Evolutionary conservation across 2,113 vertebrate species (phyloP).

Genomic region (Blennius ocellaris): DNA sequence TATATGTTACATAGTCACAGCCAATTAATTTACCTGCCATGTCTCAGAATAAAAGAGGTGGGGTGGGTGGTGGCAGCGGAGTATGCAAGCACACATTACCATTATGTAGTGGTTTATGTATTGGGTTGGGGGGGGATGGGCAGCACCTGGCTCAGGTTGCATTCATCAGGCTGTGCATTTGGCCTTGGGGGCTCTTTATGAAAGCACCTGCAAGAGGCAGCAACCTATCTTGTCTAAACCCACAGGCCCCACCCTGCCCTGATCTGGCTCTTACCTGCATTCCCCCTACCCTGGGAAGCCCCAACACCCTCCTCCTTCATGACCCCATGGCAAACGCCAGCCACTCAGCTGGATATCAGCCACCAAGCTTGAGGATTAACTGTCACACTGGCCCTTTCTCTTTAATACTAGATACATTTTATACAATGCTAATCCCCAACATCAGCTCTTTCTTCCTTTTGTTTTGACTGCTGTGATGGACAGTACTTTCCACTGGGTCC

Average conservation of each 20-base stretch:
- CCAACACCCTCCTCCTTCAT: slow-evolving; percentile 28
- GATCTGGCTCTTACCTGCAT: slow-evolving; percentile 53
- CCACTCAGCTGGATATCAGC: slow-evolving; percentile 71
- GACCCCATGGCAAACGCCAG: slow-evolving; percentile 46
- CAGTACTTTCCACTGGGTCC: slow-evolving; percentile 23
- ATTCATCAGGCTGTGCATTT: slow-evolving; percentile 41
- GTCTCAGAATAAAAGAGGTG: slow-evolving; percentile 50
- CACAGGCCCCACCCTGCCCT: slow-evolving; percentile 28
- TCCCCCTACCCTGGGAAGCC: slow-evolving; percentile 17
- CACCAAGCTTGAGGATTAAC: slow-evolving; percentile 75
- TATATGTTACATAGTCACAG: slow-evolving; percentile 69
- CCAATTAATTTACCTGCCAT: slow-evolving; percentile 79
- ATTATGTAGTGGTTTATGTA: slow-evolving; percentile 58
- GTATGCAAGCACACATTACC: slow-evolving; percentile 39
- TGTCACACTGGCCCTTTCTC: slow-evolving; percentile 50
- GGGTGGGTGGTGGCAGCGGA: slow-evolving; percentile 14
- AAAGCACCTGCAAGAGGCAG: slow-evolving; percentile 64
- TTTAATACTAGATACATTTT: slow-evolving; percentile 77
- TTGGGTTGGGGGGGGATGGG: slow-evolving; percentile 53
- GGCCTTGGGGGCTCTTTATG: slow-evolving; percentile 47
- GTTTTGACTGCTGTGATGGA: slow-evolving; percentile 65
- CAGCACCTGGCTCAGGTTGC: slow-evolving; percentile 73
- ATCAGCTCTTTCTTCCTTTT: slow-evolving; percentile 58
- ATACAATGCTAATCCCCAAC: slow-evolving; percentile 71
- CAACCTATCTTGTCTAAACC: slow-evolving; percentile 47